Percentiles rank a stretch among this genome's conserved stretches.
These are phyloP conservation scores for Calycopis cecrops DNA, from an alignment of 1,140 invertebrate species.

Conservation along the genomic window DNA sequence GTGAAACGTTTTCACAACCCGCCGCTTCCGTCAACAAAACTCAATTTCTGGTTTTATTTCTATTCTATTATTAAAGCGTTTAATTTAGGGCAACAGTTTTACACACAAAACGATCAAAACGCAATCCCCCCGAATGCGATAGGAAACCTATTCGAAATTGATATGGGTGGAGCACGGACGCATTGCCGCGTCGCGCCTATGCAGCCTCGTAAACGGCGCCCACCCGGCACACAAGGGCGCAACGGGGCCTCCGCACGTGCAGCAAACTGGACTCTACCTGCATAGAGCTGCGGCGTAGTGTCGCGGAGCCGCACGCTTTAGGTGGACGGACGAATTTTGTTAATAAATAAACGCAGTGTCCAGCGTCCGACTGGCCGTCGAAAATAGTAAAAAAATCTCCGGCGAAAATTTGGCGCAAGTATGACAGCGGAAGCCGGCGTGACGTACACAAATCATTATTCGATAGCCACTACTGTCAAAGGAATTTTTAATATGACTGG, in stretches of 20 bases:
- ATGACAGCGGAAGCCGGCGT: constrained; percentile 58
- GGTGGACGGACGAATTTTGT: constrained; percentile 69
- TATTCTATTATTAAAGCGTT: constrained; percentile 73
- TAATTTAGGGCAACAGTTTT: constrained; percentile 73
- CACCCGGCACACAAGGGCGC: constrained; percentile 38
- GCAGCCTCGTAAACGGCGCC: constrained; percentile 64
- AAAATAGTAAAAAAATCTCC: constrained; percentile 57
- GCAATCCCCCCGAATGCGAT: constrained; percentile 69
- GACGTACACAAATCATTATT: constrained; percentile 69
- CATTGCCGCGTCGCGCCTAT: constrained; percentile 62
- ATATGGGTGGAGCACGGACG: constrained; percentile 67
- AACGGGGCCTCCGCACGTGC: constrained; percentile 23
- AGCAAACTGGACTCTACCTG: constrained; percentile 35
- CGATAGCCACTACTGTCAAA: constrained; percentile 63
- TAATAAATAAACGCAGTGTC: constrained; percentile 72
- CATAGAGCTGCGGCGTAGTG: constrained; percentile 29
- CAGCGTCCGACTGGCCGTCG: constrained; percentile 46
- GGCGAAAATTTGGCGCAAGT: constrained; percentile 69
- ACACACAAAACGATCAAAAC: constrained; percentile 72
- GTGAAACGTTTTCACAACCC: constrained; percentile 39
- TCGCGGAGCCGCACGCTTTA: constrained; percentile 40
- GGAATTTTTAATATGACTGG: constrained; percentile 70
- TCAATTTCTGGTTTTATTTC: constrained; percentile 56
- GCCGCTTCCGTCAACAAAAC: constrained; percentile 49
- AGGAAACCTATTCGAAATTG: constrained; percentile 73